Base-by-base conservation (phyloP, 2,888 invertebrate species). In the Melieria picta region DNA sequence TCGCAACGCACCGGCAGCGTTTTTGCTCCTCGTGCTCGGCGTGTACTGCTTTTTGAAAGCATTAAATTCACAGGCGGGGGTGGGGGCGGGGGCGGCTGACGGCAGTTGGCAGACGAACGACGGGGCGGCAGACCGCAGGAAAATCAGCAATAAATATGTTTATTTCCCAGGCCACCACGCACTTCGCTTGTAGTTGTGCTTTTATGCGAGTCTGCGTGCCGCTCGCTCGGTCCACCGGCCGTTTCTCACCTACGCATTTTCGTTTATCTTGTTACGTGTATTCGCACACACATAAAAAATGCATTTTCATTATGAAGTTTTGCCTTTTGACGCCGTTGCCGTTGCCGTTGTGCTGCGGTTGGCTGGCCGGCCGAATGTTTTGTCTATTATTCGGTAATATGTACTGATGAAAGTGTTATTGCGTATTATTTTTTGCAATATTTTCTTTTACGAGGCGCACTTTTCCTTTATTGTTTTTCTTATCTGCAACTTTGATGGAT, bases 401-500 rank as follows among this genome's bases (percentile, higher is more conserved):
- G 47, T 10, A 46, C 16, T 30, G 16, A 16, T 11, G 52, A 16
- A 11, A 56, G 4, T 65, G 11, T 56, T 46, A 65, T 65, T 56
- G 5, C 46, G 30, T 11, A 30, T 13, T 45, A 57, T 11, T 13
- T 65, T 46, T 46, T 56, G 6, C 30, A 10, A 46, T 45, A 43
- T 43, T 47, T n/a, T 13, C 43, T 43, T 43, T 46, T n/a, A 43
- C 45, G 61, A 61, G 16, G 9, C 61, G 6, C 10, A 56, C 16
- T 30, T 50, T 10, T 46, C 43, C 43, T 46, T 42, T 62, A 62
- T 69, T 55, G 52, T 62, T 52, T 69, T 42, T 16, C 62, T 69
- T 69, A 69, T 57, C 64, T 64, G 30, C 63, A 58, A 63, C 47
- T 69, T 69, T 69, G 69, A 69, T 69, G 64, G 69, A 69, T 69